Evolutionary conservation across 2,888 invertebrate genomes (phyloP).

Genomic region (Spodoptera exigua): DNA sequence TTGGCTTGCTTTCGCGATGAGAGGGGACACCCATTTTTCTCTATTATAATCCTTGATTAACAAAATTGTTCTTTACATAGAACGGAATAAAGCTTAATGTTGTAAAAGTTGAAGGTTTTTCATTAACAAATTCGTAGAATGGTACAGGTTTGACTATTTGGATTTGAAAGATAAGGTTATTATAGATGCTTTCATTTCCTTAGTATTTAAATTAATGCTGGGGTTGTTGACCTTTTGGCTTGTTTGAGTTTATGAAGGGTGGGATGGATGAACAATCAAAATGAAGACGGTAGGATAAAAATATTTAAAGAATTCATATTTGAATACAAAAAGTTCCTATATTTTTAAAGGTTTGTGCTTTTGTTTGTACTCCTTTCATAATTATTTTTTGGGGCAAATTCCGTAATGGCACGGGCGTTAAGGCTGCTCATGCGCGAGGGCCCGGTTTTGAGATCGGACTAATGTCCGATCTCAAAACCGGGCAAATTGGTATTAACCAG

Average conservation of each 20-base stretch:
- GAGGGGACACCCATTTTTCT: constrained; percentile 42
- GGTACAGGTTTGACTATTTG: constrained; percentile 42
- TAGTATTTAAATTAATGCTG: constrained; percentile 34
- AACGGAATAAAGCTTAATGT: neutral
- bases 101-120: constrained; percentile 2
- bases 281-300: no score
- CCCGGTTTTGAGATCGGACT: no score
- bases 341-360: no score
- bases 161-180: constrained; percentile 43
- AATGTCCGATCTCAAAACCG: no score
- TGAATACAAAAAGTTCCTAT: no score
- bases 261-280: no score
- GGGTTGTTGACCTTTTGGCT: neutral
- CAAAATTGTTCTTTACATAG: constrained; percentile 8
- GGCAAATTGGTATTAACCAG: no score
- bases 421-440: no score
- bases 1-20: constrained; percentile 46
- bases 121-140: constrained; percentile 41
- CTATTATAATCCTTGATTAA: constrained; percentile 27
- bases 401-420: no score
- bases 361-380: no score
- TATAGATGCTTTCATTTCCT: constrained; percentile 44
- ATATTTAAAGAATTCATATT: no score
- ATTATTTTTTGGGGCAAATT: no score
- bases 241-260: constrained; percentile 1